A percentile compares a stretch with the other conserved stretches of the same genome.
Evolutionary conservation across 2,888 invertebrate species (phyloP).

Genomic region (Asteroscopus sphinx): DNA sequence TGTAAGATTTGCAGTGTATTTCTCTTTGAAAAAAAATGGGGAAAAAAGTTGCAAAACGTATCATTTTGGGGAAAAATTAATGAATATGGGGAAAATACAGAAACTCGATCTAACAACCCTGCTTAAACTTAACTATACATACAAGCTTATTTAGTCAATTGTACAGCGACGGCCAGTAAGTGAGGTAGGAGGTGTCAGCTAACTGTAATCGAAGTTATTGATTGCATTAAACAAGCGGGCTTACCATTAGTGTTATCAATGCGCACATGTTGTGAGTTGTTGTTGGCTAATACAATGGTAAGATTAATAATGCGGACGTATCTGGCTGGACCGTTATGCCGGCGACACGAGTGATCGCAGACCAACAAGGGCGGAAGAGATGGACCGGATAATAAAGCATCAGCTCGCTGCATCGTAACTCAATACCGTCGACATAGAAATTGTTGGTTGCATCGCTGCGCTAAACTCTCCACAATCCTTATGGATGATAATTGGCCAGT

Average conservation of each 20-base stretch:
- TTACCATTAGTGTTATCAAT: constrained; percentile 85
- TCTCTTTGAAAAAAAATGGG: too few species aligned
- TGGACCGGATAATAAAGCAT: constrained; percentile 87
- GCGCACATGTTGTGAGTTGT: constrained; percentile 83
- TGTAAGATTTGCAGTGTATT: too few species aligned
- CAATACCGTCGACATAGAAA: constrained; percentile 84
- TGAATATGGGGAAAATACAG: too few species aligned
- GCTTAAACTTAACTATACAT: too few species aligned
- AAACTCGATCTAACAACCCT: too few species aligned
- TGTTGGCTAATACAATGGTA: constrained; percentile 85
- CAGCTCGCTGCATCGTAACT: constrained; percentile 83
- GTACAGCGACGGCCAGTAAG: constrained; percentile 47
- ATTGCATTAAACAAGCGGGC: constrained; percentile 76
- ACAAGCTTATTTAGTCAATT: constrained; percentile 10
- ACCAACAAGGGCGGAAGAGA: constrained; percentile 88
- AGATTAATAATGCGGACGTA: constrained; percentile 87
- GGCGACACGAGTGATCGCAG: constrained; percentile 84
- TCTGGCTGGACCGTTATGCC: constrained; percentile 79
- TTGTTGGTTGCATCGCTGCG: constrained; percentile 80
- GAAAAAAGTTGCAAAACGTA: too few species aligned
- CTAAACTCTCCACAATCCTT: constrained; percentile 74
- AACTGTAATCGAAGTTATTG: constrained; percentile 83
- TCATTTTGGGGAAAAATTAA: too few species aligned
- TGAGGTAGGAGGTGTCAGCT: constrained; percentile 75
- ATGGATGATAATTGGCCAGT: constrained; percentile 79